A percentile compares a stretch with the other conserved stretches of the same genome.
Evolutionary conservation across 1,140 invertebrate species (phyloP).

Genomic region (Coenobita brevimanus): DNA sequence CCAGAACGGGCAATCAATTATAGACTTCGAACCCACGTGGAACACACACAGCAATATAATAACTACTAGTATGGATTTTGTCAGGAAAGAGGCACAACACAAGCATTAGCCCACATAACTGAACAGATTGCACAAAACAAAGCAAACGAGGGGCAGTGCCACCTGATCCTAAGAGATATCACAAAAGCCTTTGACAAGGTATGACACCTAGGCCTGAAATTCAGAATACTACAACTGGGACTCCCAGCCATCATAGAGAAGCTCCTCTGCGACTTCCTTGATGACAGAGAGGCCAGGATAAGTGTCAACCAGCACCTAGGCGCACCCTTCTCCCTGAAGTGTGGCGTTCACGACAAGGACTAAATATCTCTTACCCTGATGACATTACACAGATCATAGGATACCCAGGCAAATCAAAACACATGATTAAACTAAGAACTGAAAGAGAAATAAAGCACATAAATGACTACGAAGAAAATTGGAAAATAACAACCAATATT

Average conservation of each 20-base stretch:
- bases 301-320: not conserved
- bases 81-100: too few species aligned
- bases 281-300: not conserved
- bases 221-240: not conserved
- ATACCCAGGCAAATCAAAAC: too few species aligned
- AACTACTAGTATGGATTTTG: too few species aligned
- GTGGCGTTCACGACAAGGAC: too few species aligned
- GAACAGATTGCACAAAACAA: not conserved
- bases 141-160: not conserved
- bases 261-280: conserved; percentile 2
- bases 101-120: not conserved
- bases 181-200: conserved; percentile 9
- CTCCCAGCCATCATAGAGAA: not conserved
- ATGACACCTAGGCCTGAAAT: conserved; percentile 9
- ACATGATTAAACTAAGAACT: too few species aligned
- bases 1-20: not conserved
- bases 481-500: too few species aligned
- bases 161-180: not conserved
- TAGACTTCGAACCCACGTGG: not conserved
- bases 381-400: too few species aligned
- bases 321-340: not conserved
- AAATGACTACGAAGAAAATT: too few species aligned
- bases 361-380: too few species aligned
- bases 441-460: too few species aligned
- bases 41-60: not conserved